These are phyloP conservation scores for Otocyon megalotis DNA, from an alignment of 2,113 vertebrate species.

Conservation along the genomic window DNA sequence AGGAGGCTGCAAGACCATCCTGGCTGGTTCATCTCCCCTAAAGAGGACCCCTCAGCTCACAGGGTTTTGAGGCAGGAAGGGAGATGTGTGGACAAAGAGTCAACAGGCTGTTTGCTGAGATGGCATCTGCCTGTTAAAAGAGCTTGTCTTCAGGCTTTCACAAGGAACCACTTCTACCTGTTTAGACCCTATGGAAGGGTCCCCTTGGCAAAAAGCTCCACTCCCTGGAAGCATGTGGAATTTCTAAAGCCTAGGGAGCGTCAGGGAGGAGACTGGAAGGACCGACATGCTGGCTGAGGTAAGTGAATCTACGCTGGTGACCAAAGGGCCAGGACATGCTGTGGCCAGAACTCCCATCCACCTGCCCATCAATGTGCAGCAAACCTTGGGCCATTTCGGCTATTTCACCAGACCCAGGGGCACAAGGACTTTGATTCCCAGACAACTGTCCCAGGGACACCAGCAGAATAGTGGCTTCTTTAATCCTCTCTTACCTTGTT, in stretches of 20 bases:
- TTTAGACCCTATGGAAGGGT: neutral
- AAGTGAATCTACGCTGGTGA: neutral
- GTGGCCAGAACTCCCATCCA: neutral
- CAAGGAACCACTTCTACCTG: neutral
- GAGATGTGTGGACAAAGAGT: neutral
- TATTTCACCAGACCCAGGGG: neutral
- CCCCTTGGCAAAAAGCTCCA: neutral
- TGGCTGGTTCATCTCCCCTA: too few relatives aligned
- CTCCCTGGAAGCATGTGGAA: neutral
- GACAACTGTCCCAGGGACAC: neutral
- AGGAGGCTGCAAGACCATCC: too few relatives aligned
- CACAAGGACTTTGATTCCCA: neutral
- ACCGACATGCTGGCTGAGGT: neutral
- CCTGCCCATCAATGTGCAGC: neutral
- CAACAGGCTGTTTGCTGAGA: neutral
- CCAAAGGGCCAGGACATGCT: neutral
- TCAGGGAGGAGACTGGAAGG: neutral
- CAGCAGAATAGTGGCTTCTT: neutral
- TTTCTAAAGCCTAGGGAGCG: neutral
- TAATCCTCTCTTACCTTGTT: neutral
- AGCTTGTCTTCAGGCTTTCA: neutral
- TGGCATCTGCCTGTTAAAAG: neutral
- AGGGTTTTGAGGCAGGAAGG: neutral
- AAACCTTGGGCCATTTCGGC: neutral
- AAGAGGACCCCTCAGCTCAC: neutral